A percentile compares a stretch with the other conserved stretches of the same genome.
These are phyloP conservation scores for Alosa alosa DNA, from an alignment of 2,113 vertebrate genomes.

Conservation along the genomic window DNA sequence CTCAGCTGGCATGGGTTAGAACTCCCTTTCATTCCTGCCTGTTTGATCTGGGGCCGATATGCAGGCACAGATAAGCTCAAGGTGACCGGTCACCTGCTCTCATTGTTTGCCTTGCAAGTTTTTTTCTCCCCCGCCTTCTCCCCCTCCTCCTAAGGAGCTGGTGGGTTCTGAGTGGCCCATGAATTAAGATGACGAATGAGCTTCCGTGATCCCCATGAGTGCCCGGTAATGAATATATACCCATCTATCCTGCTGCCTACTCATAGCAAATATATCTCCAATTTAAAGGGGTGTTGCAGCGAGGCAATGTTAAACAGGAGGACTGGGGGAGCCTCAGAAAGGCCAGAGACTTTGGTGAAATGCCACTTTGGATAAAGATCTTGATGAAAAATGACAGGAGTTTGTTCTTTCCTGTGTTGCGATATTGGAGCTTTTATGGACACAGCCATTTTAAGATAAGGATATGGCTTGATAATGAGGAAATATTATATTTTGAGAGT, in stretches of 20 bases:
- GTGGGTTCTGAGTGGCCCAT: slow-evolving; percentile 51
- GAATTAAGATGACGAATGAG: slow-evolving; percentile 67
- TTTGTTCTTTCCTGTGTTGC: slow-evolving; percentile 8
- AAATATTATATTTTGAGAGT: background rate
- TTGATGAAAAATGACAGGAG: background rate
- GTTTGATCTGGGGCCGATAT: slow-evolving; percentile 64
- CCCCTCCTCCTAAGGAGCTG: background rate
- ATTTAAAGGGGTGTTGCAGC: slow-evolving; percentile 33
- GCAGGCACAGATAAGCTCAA: slow-evolving; percentile 65
- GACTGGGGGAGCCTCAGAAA: background rate
- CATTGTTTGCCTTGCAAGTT: slow-evolving; percentile 38
- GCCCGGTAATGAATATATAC: slow-evolving; percentile 61
- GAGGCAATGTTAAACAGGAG: background rate
- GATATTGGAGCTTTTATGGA: background rate
- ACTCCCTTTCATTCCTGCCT: slow-evolving; percentile 49
- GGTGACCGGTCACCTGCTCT: slow-evolving; percentile 59
- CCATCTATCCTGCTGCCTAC: slow-evolving; percentile 56
- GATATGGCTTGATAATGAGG: background rate
- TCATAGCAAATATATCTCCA: slow-evolving; percentile 48
- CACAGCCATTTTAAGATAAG: background rate
- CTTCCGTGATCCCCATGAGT: slow-evolving; percentile 48
- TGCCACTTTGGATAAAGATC: slow-evolving; percentile 5
- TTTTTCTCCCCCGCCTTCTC: slow-evolving; percentile 37
- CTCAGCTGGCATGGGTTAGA: slow-evolving; percentile 29
- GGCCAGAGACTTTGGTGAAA: background rate